Evolutionary conservation across 1,140 invertebrate genomes (phyloP).

Genomic region (Drosophila busckii): DNA sequence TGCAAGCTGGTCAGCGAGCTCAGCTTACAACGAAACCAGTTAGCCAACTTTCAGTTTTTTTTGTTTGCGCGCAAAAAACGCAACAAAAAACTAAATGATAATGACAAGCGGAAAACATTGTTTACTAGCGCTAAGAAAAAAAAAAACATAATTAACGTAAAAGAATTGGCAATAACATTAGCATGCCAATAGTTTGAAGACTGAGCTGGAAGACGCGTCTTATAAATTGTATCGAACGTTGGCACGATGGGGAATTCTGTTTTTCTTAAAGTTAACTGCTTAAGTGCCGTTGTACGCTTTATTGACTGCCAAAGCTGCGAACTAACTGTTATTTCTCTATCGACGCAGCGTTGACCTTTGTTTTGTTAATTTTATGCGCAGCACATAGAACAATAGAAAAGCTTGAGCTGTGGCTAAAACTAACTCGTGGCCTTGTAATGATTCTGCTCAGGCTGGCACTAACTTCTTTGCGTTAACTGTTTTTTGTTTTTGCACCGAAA

Average conservation of each 20-base stretch:
- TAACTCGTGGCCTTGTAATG: constrained; percentile 26
- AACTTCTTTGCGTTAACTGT: too few relatives aligned
- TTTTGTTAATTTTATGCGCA: constrained; percentile 37
- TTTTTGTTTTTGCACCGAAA: too few relatives aligned
- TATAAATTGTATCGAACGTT: too few relatives aligned
- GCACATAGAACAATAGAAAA: constrained; percentile 2
- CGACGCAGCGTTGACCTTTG: constrained; percentile 41
- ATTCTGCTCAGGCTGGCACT: constrained; percentile 25
- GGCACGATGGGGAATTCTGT: too few relatives aligned
- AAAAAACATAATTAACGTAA: constrained; percentile 5
- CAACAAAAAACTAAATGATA: too few relatives aligned
- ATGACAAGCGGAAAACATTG: constrained; percentile 40
- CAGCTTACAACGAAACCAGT: constrained; percentile 8
- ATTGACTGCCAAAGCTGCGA: too few relatives aligned
- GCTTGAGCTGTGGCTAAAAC: constrained; percentile 10
- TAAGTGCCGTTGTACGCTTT: constrained; percentile 32
- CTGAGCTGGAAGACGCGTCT: too few relatives aligned
- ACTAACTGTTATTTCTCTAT: constrained; percentile 40
- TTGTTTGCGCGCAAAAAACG: constrained; percentile 5
- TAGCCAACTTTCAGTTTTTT: constrained; percentile 38
- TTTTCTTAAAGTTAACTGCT: constrained; percentile 21
- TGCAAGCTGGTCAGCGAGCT: neutral
- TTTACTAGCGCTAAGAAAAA: constrained; percentile 17
- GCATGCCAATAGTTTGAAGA: constrained; percentile 7
- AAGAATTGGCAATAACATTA: constrained; percentile 23